Evolutionary conservation across 1,140 invertebrate genomes (phyloP).

Genomic region (Atta texana): DNA sequence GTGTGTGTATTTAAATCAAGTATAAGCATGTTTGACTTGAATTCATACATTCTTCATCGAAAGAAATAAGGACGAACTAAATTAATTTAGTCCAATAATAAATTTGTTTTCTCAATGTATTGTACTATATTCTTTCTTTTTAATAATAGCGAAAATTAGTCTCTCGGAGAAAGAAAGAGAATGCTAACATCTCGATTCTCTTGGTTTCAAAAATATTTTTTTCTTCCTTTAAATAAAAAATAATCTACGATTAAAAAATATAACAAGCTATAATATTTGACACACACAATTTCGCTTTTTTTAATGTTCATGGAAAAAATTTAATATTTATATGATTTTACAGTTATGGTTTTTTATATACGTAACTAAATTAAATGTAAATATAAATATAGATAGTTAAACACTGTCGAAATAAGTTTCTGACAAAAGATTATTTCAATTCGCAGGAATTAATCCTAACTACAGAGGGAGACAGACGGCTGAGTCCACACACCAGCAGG

Average conservation of each 20-base stretch:
- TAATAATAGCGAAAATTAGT: background rate
- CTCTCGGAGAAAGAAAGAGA: background rate
- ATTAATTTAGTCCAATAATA: no score
- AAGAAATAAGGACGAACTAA: no score
- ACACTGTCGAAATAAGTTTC: background rate
- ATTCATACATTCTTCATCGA: no score
- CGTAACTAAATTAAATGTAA: conserved; percentile 1
- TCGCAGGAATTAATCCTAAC: conserved; percentile 87
- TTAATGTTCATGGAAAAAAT: background rate
- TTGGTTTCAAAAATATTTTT: background rate
- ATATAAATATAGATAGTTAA: background rate
- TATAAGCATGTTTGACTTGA: no score
- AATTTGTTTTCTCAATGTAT: no score
- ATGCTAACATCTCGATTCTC: background rate
- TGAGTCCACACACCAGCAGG: conserved; percentile 86
- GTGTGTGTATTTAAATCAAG: no score
- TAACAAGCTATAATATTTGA: background rate
- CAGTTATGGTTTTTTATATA: background rate
- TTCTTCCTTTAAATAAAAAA: background rate
- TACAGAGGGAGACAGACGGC: conserved; percentile 86
- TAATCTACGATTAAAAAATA: background rate
- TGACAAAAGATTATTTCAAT: conserved; percentile 63
- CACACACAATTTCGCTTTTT: background rate
- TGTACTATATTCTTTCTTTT: background rate
- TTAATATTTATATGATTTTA: background rate